Base-by-base conservation (phyloP, 2,113 vertebrate genomes). In the Semnopithecus entellus region DNA sequence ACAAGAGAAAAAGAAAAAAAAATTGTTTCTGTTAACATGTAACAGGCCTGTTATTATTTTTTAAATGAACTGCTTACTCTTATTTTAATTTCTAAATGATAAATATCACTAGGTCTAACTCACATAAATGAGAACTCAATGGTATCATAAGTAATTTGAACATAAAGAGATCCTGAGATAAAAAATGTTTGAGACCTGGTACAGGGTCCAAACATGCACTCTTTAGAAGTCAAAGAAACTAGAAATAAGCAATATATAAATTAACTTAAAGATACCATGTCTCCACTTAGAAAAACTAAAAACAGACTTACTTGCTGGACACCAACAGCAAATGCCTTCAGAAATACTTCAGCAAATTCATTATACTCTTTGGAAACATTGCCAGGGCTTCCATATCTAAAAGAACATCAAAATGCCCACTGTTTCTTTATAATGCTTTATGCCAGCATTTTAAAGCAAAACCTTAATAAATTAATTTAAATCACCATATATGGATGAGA, bases 341-440 rank as follows among this genome's bases (percentile, higher is more conserved):
- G 99, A 99, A 99, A 99, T 96, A 99, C 99, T 93, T 99, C 99
- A 45, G 99, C 99, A 98, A 99, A 99, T 97, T 99, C 99, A 83
- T 99, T 99, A 96, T 99, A 99, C 97, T 99, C 99, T 99, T 99
- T 99, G 98, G 99, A 99, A 98, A 99, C 99, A 98, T 99, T 99
- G 66, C 99, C 99, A 97, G 99, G 99, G 96, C 99, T 99, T 97
- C 99, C 99, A 96, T 99, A 99, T 93, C 99, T 99, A 92, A 68
- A 95, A 98, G 82, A 87, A 98, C 84, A 87, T 76, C 78, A 98
- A 52, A 84, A 98, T 85, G 22, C 43, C 40, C 90, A 95, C 14
- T n/a, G 66, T 66, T 91, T 96, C 38, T 59, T 90, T 94, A 83
- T 0, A 96, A 78, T 95, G 59, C 5, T 96, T 91, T 80, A 80